Evolutionary conservation across 2,113 vertebrate species (phyloP).

Genomic region (Mormyrus iriodes): DNA sequence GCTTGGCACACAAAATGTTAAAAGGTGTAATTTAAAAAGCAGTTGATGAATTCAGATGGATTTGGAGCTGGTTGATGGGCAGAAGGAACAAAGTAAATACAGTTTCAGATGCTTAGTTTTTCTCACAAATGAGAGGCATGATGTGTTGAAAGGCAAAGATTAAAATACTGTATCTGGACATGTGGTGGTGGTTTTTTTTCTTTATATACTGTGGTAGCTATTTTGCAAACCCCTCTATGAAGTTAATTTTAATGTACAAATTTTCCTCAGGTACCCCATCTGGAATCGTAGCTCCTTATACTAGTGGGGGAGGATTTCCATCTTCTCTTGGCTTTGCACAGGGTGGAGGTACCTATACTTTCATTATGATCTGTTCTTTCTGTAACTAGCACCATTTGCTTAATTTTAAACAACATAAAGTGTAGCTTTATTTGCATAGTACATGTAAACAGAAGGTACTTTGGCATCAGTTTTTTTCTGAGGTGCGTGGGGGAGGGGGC

Average conservation of each 20-base stretch:
- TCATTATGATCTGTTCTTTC: slow-evolving; percentile 24
- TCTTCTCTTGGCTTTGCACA: slow-evolving; percentile 63
- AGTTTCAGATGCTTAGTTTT: slow-evolving; percentile 18
- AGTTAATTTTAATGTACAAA: slow-evolving; percentile 8
- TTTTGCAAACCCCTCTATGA: background rate
- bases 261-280: slow-evolving; percentile 53
- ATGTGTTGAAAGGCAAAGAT: slow-evolving; percentile 3
- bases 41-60: background rate
- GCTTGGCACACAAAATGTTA: background rate
- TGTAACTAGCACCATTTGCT: slow-evolving; percentile 5
- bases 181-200: background rate
- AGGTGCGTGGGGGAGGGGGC: background rate
- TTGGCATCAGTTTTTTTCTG: slow-evolving; percentile 1
- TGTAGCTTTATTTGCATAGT: slow-evolving; percentile 9
- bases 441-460: background rate
- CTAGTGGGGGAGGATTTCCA: slow-evolving; percentile 64
- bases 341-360: slow-evolving; percentile 56
- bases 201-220: slow-evolving; percentile 12
- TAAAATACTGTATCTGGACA: background rate
- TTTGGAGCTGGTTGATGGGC: background rate
- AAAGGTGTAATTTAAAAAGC: background rate
- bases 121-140: slow-evolving; percentile 1
- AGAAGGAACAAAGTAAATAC: background rate
- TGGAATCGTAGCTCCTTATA: slow-evolving; percentile 63
- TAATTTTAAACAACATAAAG: slow-evolving; percentile 11